A percentile compares a stretch with the other conserved stretches of the same genome.
Conservation (phyloP, 2,797 vertebrate species). For the Mormyrus hasselquistii region DNA sequence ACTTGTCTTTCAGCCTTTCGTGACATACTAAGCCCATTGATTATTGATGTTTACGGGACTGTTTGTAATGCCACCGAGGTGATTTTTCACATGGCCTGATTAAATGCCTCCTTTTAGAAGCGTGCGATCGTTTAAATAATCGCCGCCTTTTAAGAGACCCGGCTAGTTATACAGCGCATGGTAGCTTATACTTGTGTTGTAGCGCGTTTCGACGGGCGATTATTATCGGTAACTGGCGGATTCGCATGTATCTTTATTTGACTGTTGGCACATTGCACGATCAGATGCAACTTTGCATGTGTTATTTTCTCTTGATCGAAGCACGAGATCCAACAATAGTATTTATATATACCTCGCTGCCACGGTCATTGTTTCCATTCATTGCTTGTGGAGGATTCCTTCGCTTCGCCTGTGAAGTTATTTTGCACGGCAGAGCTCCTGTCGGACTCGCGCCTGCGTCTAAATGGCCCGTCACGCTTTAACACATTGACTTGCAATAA, state of each 20-base stretch:
- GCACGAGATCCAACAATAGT: neutral
- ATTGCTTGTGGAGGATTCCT: conserved; percentile 28
- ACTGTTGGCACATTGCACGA: neutral
- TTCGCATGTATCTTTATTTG: neutral
- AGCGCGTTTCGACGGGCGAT: neutral
- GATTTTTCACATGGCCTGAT: neutral
- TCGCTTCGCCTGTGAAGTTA: conserved; percentile 5
- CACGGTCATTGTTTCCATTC: conserved; percentile 40
- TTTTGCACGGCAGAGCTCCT: neutral
- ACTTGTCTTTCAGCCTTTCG: conserved; percentile 25
- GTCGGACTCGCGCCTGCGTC: neutral
- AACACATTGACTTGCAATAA: neutral
- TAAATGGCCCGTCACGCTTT: neutral
- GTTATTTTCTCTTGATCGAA: neutral
- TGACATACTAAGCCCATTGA: neutral
- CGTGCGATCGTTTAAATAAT: neutral
- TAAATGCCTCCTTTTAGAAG: neutral
- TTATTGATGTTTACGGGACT: neutral
- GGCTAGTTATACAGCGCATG: neutral
- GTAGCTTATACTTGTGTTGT: neutral
- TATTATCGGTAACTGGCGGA: neutral
- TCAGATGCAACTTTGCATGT: neutral
- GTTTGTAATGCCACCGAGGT: neutral
- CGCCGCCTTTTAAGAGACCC: neutral
- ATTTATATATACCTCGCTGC: neutral